Conservation (phyloP, 92 coral and sea anemone species). For the Epizoanthus stellaris region DNA sequence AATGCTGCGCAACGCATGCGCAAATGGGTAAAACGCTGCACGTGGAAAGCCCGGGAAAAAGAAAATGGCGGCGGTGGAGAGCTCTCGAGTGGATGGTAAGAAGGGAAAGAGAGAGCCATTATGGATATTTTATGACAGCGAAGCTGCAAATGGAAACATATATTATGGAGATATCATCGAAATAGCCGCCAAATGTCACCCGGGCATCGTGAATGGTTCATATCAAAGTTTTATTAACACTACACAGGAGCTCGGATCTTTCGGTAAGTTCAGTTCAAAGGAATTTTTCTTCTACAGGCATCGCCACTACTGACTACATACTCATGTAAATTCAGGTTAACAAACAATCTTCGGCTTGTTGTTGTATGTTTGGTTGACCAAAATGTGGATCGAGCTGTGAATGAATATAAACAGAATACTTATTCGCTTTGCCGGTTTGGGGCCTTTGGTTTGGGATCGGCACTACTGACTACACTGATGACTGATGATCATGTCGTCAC, state of each 20-base stretch:
- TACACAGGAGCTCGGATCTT: slow-evolving; percentile 75
- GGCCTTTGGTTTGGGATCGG: too few species aligned
- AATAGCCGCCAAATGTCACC: slow-evolving; percentile 92
- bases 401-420: too few species aligned
- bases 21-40: slow-evolving; percentile 22
- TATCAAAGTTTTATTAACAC: slow-evolving; percentile 80
- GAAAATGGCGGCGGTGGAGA: slow-evolving; percentile 71
- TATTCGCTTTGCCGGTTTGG: too few species aligned
- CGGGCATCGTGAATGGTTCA: slow-evolving; percentile 77
- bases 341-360: background rate
- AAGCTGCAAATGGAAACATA: slow-evolving; percentile 86
- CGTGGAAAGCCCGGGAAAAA: slow-evolving; percentile 87
- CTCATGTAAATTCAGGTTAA: background rate
- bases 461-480: too few species aligned
- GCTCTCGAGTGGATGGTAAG: slow-evolving; percentile 20
- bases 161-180: slow-evolving; percentile 89
- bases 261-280: slow-evolving; percentile 61
- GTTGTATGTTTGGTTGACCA: background rate
- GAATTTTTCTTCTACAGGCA: background rate
- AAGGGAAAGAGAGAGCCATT: slow-evolving; percentile 69
- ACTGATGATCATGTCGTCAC: too few species aligned
- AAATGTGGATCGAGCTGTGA: too few species aligned
- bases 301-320: too few species aligned
- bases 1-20: slow-evolving; percentile 54
- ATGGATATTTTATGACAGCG: slow-evolving; percentile 89